Percentiles rank a stretch among this genome's conserved stretches.
Evolutionary conservation across 1,140 invertebrate species (phyloP).

Genomic region (Pogonomyrmex barbatus): DNA sequence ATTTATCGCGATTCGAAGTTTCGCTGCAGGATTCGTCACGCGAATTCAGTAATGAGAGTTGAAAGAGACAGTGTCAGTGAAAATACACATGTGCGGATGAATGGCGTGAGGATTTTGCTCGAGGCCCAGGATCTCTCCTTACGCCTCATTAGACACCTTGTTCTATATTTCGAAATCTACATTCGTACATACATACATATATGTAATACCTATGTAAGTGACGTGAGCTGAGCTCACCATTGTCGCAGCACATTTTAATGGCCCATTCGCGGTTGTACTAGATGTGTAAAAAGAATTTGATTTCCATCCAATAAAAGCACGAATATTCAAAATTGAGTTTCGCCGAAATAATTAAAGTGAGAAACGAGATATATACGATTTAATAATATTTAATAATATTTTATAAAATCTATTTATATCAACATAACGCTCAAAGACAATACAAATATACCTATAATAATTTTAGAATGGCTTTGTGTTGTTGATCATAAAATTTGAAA

Average conservation of each 20-base stretch:
- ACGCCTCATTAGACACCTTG: conserved; percentile 80
- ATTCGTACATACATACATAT: conserved; percentile 46
- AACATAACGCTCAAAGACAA: not conserved
- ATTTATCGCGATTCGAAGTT: not conserved
- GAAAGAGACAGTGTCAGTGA: conserved; percentile 43
- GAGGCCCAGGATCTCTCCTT: conserved; percentile 75
- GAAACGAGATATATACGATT: not conserved
- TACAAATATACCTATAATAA: not conserved
- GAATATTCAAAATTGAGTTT: conserved; percentile 44
- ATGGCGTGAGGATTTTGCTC: conserved; percentile 71
- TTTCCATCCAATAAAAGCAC: conserved; percentile 52
- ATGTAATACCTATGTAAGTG: conserved; percentile 65
- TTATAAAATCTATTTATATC: not conserved
- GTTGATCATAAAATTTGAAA: not conserved
- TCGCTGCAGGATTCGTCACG: not conserved
- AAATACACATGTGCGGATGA: conserved; percentile 35
- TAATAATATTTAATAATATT: not conserved
- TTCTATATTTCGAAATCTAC: conserved; percentile 74
- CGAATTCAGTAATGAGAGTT: conserved; percentile 7
- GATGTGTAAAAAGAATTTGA: conserved; percentile 68
- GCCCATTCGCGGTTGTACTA: conserved; percentile 62
- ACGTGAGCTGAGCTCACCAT: conserved; percentile 70
- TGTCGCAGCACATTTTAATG: conserved; percentile 76
- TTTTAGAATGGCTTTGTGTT: not conserved
- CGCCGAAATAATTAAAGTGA: not conserved